Percentiles rank a stretch among this genome's conserved stretches.
These are phyloP conservation scores for Synodontis membranacea DNA, from an alignment of 2,113 vertebrate species.

Conservation along the genomic window DNA sequence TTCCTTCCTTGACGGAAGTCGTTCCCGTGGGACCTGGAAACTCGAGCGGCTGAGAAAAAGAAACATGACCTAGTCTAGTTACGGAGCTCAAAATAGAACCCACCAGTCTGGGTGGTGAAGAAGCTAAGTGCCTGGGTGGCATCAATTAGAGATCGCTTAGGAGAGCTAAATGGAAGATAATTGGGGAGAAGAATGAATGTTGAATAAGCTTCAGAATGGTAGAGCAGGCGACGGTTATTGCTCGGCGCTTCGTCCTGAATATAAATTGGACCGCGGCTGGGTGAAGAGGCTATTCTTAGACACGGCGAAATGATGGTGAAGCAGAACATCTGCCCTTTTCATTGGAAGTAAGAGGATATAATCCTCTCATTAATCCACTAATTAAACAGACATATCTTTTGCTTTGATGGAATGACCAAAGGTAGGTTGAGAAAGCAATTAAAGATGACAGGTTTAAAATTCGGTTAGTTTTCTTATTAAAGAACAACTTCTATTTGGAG, in stretches of 20 bases:
- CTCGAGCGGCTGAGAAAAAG: constrained; percentile 49
- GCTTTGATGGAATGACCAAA: background rate
- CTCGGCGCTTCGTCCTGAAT: background rate
- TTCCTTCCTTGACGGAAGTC: constrained; percentile 44
- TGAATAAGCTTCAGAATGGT: constrained; percentile 21
- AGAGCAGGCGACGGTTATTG: background rate
- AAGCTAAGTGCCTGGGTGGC: constrained; percentile 16
- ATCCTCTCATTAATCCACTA: no score
- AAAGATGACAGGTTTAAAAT: background rate
- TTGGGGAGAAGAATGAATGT: constrained; percentile 5
- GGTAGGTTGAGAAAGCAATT: background rate
- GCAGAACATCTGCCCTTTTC: background rate
- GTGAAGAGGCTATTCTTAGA: background rate
- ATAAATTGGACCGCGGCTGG: background rate
- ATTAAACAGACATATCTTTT: background rate
- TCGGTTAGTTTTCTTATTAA: background rate
- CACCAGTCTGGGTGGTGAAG: constrained; percentile 38
- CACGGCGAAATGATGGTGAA: background rate
- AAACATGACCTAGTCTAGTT: constrained; percentile 59
- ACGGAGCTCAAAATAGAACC: constrained; percentile 42
- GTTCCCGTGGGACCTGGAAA: constrained; percentile 51
- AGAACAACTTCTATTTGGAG: background rate
- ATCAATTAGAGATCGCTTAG: constrained; percentile 36
- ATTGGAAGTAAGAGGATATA: background rate
- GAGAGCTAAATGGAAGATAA: constrained; percentile 12